Base-by-base conservation (phyloP, 2,113 vertebrate species). In the Zapus hudsonius region DNA sequence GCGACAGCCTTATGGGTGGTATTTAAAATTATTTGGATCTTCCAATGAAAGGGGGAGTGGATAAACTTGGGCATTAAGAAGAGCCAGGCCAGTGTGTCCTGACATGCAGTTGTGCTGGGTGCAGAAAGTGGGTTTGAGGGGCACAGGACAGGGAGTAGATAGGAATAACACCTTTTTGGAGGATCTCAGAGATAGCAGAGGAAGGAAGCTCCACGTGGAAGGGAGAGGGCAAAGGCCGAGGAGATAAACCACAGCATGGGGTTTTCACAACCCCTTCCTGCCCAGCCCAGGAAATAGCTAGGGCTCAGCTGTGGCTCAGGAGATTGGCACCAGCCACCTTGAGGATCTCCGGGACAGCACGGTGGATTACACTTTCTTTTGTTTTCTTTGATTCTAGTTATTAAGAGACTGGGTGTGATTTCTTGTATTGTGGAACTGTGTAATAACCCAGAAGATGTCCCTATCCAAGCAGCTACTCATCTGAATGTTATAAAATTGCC, bases 1-100 rank as follows among this genome's bases (percentile, higher is more conserved):
- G 90, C 93, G 96, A 82, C 74, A 92, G 80, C 78, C 87, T 93
- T 91, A 82, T 12, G 73, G 81, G 87, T 90, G 88, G 69, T 90
- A 94, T 93, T 95, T 94, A 94, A 92, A 95, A 96, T 91, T 85
- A 95, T 90, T 61, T 94, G 96, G 84, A 64, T 94, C 64, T 95
- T 93, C 93, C 85, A 76, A 61, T 67, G 74, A 75, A 94, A 76
- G 78, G 33, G 74, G 57, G 69, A 94, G 47, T 84, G 88, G 81
- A 81, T 91, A 88, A 94, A 90, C 84, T 94, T 84, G 82, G 90
- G 82, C 73, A 85, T 78, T 91, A 93, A 84, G 74, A 84, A 94
- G 87, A 89, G n/a, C 72, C 64, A 33, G 52, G 73, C 31, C 31
- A 63, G 57, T 17, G 52, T 73, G 47, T 86, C 44, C 36, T 25